A percentile compares a stretch with the other conserved stretches of the same genome.
Conservation (phyloP, 92 coral and sea anemone genomes). For the Porites lobata region DNA sequence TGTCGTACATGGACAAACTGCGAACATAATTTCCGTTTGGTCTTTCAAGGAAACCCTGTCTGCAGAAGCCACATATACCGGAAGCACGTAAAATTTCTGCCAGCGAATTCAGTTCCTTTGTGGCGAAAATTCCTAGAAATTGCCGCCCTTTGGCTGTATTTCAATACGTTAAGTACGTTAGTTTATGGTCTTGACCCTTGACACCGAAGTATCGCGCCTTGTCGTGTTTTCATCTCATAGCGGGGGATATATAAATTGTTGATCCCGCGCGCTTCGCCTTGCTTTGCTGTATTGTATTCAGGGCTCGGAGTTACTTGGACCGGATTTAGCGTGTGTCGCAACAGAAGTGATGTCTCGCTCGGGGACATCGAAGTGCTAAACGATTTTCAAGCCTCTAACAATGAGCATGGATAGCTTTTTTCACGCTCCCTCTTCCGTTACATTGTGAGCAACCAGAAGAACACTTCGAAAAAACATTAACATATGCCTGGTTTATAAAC, state of each 20-base stretch:
- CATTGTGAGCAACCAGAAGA: slow-evolving; percentile 9
- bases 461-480: neutral
- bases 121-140: neutral
- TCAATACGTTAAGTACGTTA: neutral
- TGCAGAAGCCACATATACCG: neutral
- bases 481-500: neutral
- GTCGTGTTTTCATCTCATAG: neutral
- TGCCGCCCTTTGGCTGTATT: neutral
- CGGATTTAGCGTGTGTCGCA: neutral
- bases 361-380: neutral
- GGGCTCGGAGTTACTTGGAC: neutral
- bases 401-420: neutral
- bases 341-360: neutral
- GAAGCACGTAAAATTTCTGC: neutral
- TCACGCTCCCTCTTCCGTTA: neutral
- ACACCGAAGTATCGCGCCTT: neutral
- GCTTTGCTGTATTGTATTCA: too few relatives aligned
- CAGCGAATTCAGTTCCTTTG: neutral
- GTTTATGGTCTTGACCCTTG: slow-evolving; percentile 36
- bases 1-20: neutral
- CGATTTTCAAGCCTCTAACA: neutral
- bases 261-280: neutral
- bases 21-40: neutral
- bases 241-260: neutral
- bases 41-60: slow-evolving; percentile 2